Evolutionary conservation across 1,140 invertebrate species (phyloP), one percentile per base, ranked within the genome.

Genomic region (Hycleus phaleratus): DNA sequence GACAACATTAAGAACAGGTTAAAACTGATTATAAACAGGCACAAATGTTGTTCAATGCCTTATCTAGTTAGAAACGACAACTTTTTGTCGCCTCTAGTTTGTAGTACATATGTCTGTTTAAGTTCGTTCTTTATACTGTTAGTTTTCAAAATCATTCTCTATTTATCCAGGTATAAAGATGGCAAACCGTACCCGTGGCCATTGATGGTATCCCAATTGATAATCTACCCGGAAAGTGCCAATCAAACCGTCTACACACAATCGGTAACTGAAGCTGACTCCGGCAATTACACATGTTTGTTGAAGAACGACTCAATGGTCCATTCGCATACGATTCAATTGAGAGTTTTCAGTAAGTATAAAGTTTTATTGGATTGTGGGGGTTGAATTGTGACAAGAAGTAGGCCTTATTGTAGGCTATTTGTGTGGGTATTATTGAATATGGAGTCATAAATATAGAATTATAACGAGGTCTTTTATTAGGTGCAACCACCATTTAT

Each of bases 231-330:
- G 0, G 85, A 87, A 71, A 85, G 83, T 44, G 85, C 82, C 44
- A 89, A 89, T 74, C 86, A 89, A 73, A 89, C 86, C 24, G 80
- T 89, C 67, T 88, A 87, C 76, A 83, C 85, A n/a, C 77, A 81
- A 50, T 73, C 74, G 12, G 80, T 84, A 24, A 75, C 78, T 32
- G 71, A 78, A 38, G 77, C 76, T 9, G 86, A 88, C 70, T 79
- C 80, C 43, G 86, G 86, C 48, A 82, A 84, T 71, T 89, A 88
- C 74, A 85, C 84, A 10, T 89, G 86, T 69, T 75, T 81, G 11
- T 77, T 86, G 45, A 78, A 79, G 69, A 87, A 88, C 72, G 85
- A 87, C 67, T 85, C 84, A 0, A 79, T 81, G 64, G 77, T 77
- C 56, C 74, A 81, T 55, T 78, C 77, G 40, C 85, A 85, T 68